Base-by-base conservation (phyloP, 2,888 invertebrate species). In the Stenurella melanura region DNA sequence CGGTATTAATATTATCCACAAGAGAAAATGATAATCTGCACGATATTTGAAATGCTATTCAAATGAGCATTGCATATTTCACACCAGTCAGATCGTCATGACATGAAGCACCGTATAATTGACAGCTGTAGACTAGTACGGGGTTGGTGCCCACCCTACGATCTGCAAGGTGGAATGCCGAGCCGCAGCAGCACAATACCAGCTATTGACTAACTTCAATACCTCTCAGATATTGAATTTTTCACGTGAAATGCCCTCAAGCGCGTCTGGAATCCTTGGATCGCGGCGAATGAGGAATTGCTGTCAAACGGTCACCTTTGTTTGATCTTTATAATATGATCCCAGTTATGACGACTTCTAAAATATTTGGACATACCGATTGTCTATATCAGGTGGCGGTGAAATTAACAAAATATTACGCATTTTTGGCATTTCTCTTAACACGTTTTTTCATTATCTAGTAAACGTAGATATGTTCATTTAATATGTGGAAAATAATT, bases 141-240 rank as follows among this genome's bases (percentile, higher is more conserved):
- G 81, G 80, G 82, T 75, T 80, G 80, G 54, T 50, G 73, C 54
- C 71, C 73, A 73, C 76, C 26, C 78, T 72, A 73, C 64, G 74
- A 68, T 74, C 75, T 67, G 80, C 19, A 67, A 67, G 78, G 74
- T 76, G 84, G 84, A 83, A 83, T 84, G 83, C 73, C 64, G 76
- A 78, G 78, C 77, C 78, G 78, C 82, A 81, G n/a, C 81, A 79
- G 83, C 87, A 87, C 87, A 86, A 87, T 86, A 85, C 85, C 84
- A 78, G 76, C 86, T 83, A 87, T 87, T 87, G 86, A 87, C 86
- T 84, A 85, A 87, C 86, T 86, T 84, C 87, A 87, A 87, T 87
- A 85, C 86, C 83, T 78, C 81, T 79, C 83, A 86, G 87, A 88
- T 89, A 88, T 89, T 89, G 89, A 87, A 89, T 89, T 89, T 89